Evolutionary conservation across 2,888 invertebrate genomes (phyloP).

Genomic region (Ernsta delagoae): DNA sequence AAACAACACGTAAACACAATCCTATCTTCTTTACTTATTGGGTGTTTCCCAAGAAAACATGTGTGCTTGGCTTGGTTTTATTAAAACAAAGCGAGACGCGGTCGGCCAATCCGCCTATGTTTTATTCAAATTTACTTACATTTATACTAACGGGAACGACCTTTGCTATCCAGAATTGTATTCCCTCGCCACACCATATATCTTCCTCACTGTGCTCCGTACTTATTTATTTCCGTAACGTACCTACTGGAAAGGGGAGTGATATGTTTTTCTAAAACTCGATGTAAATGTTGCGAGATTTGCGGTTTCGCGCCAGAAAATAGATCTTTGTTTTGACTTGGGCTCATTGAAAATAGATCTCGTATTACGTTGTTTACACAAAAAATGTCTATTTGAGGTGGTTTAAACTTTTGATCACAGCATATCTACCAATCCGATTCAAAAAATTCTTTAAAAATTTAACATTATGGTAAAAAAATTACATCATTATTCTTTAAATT

Average conservation of each 20-base stretch:
- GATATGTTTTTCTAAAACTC: conserved; percentile 42
- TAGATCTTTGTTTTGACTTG: background rate
- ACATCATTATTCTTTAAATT: no score
- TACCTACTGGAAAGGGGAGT: conserved; percentile 46
- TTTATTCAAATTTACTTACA: conserved; percentile 86
- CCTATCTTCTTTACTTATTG: conserved; percentile 14
- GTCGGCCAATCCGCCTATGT: conserved; percentile 63
- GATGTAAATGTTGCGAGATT: conserved; percentile 38
- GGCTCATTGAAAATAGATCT: background rate
- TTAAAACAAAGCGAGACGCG: conserved; percentile 43
- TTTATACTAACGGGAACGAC: conserved; percentile 83
- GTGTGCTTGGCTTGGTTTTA: conserved; percentile 41
- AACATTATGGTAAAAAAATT: no score
- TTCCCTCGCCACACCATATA: conserved; percentile 81
- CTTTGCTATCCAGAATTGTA: conserved; percentile 79
- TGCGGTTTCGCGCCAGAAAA: background rate
- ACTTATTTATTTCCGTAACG: conserved; percentile 77
- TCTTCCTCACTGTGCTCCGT: conserved; percentile 74
- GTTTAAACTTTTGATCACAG: no score
- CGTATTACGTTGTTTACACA: background rate
- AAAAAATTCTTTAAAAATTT: no score
- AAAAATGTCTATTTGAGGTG: background rate
- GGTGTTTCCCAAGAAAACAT: conserved; percentile 13
- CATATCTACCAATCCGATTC: no score
- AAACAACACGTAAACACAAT: conserved; percentile 1